phyloP scores from a whole-genome alignment of 2,113 vertebrate genomes.

The Pterocles gutturalis region DNA sequence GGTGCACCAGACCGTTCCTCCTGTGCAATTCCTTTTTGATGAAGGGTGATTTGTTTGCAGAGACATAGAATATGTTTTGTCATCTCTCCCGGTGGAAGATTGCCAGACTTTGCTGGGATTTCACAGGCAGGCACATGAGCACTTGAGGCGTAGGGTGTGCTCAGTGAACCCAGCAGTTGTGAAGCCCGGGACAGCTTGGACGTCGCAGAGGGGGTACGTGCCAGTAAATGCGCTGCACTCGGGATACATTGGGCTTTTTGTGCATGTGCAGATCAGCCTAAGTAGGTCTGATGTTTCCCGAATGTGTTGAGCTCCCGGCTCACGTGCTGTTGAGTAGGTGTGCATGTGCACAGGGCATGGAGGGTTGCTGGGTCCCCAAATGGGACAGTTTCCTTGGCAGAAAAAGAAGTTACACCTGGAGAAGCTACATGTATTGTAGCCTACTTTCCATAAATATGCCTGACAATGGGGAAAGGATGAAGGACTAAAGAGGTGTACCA shows the following conservation, averaged over 20 bases:
- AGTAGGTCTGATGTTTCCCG: neutral
- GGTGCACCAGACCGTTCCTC: neutral
- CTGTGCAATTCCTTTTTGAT: neutral
- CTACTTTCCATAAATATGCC: neutral
- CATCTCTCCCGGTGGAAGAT: neutral
- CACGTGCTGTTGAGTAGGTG: neutral
- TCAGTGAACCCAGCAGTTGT: neutral
- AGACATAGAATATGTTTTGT: neutral
- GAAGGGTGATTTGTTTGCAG: neutral
- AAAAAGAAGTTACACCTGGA: neutral
- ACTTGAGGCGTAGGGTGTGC: neutral
- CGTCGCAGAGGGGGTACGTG: accelerated
- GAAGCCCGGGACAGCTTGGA: neutral
- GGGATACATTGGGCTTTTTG: neutral
- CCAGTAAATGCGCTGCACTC: neutral
- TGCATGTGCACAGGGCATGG: accelerated
- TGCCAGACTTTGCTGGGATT: neutral
- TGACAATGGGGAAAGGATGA: neutral
- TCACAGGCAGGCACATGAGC: neutral
- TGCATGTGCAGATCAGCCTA: neutral
- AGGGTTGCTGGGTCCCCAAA: neutral
- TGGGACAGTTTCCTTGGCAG: neutral
- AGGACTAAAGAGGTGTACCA: neutral
- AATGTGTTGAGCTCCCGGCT: neutral
- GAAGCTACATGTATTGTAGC: neutral